Evolutionary conservation across 1,140 invertebrate species (phyloP).

Genomic region (Papilio xuthus): DNA sequence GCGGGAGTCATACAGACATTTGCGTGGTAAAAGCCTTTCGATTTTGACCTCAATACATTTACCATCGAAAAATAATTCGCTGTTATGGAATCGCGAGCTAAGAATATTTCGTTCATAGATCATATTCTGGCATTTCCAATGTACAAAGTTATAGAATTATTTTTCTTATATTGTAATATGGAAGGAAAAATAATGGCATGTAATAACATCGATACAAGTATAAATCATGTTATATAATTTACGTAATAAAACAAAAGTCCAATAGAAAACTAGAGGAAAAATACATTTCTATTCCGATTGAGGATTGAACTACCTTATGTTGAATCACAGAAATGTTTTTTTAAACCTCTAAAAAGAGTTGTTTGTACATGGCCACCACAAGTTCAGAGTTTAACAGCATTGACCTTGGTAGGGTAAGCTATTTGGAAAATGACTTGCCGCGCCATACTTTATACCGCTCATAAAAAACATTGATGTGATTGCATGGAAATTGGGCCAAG

Average conservation of each 20-base stretch:
- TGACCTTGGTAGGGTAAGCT: constrained; percentile 19
- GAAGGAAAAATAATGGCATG: background rate
- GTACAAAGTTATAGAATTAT: background rate
- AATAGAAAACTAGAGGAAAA: background rate
- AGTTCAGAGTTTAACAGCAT: constrained; percentile 4
- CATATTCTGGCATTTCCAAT: background rate
- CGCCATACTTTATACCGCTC: constrained; percentile 29
- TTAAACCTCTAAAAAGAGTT: no score
- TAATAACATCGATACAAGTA: background rate
- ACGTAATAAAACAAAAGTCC: background rate
- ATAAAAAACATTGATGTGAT: constrained; percentile 36
- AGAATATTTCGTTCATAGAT: background rate
- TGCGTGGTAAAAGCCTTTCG: constrained; percentile 35
- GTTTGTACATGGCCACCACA: background rate
- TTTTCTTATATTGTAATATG: background rate
- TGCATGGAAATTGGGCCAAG: constrained; percentile 34
- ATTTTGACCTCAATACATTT: constrained; percentile 38
- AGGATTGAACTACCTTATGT: background rate
- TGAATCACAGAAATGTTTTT: background rate
- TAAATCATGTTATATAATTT: background rate
- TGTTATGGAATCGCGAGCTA: background rate
- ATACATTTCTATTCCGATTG: background rate
- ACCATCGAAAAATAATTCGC: constrained; percentile 9
- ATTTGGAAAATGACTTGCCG: constrained; percentile 32
- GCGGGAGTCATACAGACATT: constrained; percentile 28